A percentile compares a stretch with the other conserved stretches of the same genome.
Evolutionary conservation across 1,140 invertebrate genomes (phyloP).

Genomic region (Drosophila teissieri): DNA sequence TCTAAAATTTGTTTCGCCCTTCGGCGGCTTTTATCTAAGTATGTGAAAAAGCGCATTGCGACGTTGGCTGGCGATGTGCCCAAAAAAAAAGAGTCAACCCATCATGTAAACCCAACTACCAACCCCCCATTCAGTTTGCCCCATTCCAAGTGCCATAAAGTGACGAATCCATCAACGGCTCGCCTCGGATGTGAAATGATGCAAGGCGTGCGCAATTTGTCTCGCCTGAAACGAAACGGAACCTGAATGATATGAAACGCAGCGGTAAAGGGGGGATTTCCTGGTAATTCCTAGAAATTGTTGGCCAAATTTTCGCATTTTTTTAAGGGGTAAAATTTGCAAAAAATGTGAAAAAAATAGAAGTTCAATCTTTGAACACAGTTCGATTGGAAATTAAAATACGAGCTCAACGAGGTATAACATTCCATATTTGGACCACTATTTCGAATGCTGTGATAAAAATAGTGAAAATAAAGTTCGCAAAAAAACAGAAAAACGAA

Average conservation of each 20-base stretch:
- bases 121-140: background rate
- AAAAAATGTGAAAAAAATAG: no score
- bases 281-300: no score
- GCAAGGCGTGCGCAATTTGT: slow-evolving; percentile 66
- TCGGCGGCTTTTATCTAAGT: background rate
- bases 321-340: no score
- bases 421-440: no score
- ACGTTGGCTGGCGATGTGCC: slow-evolving; percentile 10
- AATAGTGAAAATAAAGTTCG: no score
- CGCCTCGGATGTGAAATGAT: slow-evolving; percentile 67
- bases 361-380: no score
- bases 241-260: slow-evolving; percentile 17
- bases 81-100: background rate
- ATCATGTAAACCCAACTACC: background rate
- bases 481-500: no score
- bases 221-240: slow-evolving; percentile 54
- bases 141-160: slow-evolving; percentile 58
- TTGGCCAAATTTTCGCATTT: no score
- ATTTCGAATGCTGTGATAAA: no score
- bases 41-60: slow-evolving; percentile 44
- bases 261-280: slow-evolving; percentile 1
- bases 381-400: no score
- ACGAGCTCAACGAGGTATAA: no score
- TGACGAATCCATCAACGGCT: slow-evolving; percentile 75
- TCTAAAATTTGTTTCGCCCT: slow-evolving; percentile 5